Evolutionary conservation across 1,140 invertebrate genomes (phyloP), one percentile per base, ranked within the genome.

Genomic region (Papilio dardanus): DNA sequence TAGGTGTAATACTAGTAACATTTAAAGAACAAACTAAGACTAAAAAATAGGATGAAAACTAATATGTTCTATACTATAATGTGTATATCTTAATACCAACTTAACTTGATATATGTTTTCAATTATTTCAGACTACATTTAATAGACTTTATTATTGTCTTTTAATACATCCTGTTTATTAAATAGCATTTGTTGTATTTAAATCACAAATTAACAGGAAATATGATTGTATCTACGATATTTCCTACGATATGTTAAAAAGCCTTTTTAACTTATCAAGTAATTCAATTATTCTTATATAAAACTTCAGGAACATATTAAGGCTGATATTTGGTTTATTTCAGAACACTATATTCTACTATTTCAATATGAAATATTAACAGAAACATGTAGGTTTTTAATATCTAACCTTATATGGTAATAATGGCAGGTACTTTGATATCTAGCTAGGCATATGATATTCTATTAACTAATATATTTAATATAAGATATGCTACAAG

Each of bases 401-500:
- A 19, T n/a, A 46, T 46, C 54, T 54, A 28, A 12, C 0, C 3
- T 62, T 28, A 28, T 28, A 58, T 58, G 50, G 50, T 24, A 58
- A 62, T 14, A 24, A 16, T 62, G 54, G 54, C 54, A 62, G 54
- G 54, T 62, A 62, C 21, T 62, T 62, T 62, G 46, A 50, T 62
- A 1, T n/a, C n/a, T n/a, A n/a, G n/a, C 24, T 28, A 62, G 12
- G 54, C 24, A 28, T 62, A 24, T 62, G 54, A 62, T 62, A 62
- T 62, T 30, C 6, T 30, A 30, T 62, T 2, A 24, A 24, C 54
- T 28, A 62, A 62, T 62, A 28, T 24, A 58, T 24, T 7, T 67
- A 19, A n/a, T 33, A 67, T 35, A 14, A 28, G 67, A 69, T 69
- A 69, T 69, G 67, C 83, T 91, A 93, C 79, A 93, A 87, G 78